Evolutionary conservation across 2,888 invertebrate genomes (phyloP).

Genomic region (Caenorhabditis sp.): DNA sequence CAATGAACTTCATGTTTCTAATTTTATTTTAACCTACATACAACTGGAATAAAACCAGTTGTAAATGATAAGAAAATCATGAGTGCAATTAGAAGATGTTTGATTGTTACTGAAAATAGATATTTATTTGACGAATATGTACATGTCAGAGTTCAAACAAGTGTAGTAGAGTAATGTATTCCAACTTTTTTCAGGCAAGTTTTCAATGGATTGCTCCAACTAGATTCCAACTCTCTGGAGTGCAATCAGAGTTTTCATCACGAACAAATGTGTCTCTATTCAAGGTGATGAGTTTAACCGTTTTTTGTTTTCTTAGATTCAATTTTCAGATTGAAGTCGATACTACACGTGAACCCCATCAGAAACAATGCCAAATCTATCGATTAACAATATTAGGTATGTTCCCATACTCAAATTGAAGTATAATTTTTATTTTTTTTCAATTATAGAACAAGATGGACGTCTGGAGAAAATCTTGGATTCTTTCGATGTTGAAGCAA

Average conservation of each 20-base stretch:
- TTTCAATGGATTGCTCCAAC: slow-evolving; percentile 51
- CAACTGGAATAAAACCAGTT: too few relatives aligned
- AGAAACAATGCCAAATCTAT: slow-evolving; percentile 42
- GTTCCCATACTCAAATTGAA: not conserved
- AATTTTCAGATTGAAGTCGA: slow-evolving; percentile 46
- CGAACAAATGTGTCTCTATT: slow-evolving; percentile 30
- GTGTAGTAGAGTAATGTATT: too few relatives aligned
- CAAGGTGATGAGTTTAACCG: slow-evolving; percentile 16
- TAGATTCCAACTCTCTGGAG: slow-evolving; percentile 26
- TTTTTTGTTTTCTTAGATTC: not conserved
- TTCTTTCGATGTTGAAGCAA: slow-evolving; percentile 32
- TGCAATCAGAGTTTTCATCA: slow-evolving; percentile 38
- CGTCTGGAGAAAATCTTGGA: slow-evolving; percentile 38
- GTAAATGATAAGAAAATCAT: too few relatives aligned
- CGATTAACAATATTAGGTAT: slow-evolving; percentile 50
- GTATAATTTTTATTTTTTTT: not conserved
- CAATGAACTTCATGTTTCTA: too few relatives aligned
- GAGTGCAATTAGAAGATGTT: too few relatives aligned
- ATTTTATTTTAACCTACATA: too few relatives aligned
- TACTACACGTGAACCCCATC: slow-evolving; percentile 38
- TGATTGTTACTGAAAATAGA: too few relatives aligned
- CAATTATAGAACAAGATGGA: slow-evolving; percentile 42
- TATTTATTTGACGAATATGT: too few relatives aligned
- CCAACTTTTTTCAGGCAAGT: slow-evolving; percentile 53
- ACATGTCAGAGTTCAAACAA: too few relatives aligned